A percentile compares a stretch with the other conserved stretches of the same genome.
These are phyloP conservation scores for Biston stratarius DNA, from an alignment of 2,888 invertebrate genomes.

Conservation along the genomic window DNA sequence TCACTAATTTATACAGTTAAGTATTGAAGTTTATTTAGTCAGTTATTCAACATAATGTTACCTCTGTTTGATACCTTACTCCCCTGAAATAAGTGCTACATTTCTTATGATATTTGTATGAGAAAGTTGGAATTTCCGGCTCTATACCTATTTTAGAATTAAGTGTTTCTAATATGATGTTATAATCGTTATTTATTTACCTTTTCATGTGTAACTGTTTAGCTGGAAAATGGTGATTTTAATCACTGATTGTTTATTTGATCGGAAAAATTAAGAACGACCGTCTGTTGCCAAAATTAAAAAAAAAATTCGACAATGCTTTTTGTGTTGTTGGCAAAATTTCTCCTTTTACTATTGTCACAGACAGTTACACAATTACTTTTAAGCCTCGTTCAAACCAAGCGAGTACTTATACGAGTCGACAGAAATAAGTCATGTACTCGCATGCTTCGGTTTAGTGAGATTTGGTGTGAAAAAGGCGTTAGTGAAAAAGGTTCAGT, in stretches of 20 bases:
- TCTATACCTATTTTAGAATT: conserved; percentile 30
- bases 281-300: neutral
- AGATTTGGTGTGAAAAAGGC: conserved; percentile 19
- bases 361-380: conserved; percentile 24
- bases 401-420: conserved; percentile 19
- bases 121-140: conserved; percentile 22
- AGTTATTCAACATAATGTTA: conserved; percentile 8
- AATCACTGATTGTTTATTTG: neutral
- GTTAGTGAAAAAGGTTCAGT: conserved; percentile 63
- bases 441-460: neutral
- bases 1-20: conserved; percentile 23
- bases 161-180: conserved; percentile 38
- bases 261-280: neutral
- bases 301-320: no score
- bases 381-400: conserved; percentile 17
- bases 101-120: conserved; percentile 28
- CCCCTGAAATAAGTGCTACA: conserved; percentile 36
- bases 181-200: conserved; percentile 41
- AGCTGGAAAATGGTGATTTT: neutral
- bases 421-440: neutral
- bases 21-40: conserved; percentile 30
- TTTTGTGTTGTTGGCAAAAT: no score
- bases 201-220: conserved; percentile 28
- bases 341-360: neutral
- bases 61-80: conserved; percentile 7